A percentile compares a stretch with the other conserved stretches of the same genome.
phyloP scores from a whole-genome alignment of 2,888 invertebrate genomes.

The Cantharis rustica region DNA sequence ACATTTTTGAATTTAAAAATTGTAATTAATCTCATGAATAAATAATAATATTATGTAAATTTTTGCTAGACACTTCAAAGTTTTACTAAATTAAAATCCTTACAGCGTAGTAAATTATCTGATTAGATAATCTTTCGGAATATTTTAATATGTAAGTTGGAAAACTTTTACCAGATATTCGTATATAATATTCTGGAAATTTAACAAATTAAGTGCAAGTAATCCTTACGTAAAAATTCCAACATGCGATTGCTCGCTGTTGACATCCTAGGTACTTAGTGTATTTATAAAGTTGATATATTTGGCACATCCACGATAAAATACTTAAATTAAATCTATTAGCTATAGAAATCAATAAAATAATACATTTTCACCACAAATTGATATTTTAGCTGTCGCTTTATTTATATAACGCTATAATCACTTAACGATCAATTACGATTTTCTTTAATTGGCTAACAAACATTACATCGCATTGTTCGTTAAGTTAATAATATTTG shows the following conservation, averaged over 20 bases:
- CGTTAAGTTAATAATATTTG: neutral
- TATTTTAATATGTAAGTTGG: neutral
- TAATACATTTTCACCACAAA: neutral
- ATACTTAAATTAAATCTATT: neutral
- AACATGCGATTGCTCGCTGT: neutral
- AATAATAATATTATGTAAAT: neutral
- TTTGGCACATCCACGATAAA: neutral
- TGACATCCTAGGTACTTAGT: neutral
- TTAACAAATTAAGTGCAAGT: neutral
- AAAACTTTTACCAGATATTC: neutral
- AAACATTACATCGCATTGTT: neutral
- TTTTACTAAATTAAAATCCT: neutral
- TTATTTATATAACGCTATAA: neutral
- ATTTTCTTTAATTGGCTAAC: neutral
- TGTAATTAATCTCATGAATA: neutral
- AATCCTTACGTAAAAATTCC: neutral
- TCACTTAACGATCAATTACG: neutral
- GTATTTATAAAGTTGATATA: neutral
- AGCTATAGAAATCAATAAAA: neutral
- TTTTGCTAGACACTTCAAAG: neutral
- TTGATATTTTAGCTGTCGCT: neutral
- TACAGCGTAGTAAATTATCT: neutral
- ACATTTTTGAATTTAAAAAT: neutral
- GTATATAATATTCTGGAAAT: neutral
- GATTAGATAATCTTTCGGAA: neutral